Evolutionary conservation across 2,797 vertebrate genomes (phyloP).

Genomic region (Bovichtus diacanthus): DNA sequence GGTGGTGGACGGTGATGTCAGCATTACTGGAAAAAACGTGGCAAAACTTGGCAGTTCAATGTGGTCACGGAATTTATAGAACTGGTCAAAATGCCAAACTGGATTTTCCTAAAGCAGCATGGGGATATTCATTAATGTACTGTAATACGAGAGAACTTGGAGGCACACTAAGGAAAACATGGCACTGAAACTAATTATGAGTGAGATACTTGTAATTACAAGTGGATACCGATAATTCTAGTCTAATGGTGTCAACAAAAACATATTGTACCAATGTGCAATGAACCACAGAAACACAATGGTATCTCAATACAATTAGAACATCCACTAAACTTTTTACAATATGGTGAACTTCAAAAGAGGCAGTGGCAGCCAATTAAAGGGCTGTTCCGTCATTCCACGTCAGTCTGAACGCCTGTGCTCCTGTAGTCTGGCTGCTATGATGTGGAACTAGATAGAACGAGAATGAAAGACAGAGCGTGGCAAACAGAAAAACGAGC

Average conservation of each 20-base stretch:
- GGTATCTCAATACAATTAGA: constrained; percentile 6
- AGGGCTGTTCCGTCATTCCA: constrained; percentile 31
- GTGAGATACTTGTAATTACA: constrained; percentile 16
- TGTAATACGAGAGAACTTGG: constrained; percentile 46
- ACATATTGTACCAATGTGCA: not conserved
- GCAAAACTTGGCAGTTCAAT: not conserved
- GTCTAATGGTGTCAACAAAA: not conserved
- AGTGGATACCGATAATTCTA: not conserved
- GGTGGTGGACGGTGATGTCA: not conserved
- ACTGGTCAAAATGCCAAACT: constrained; percentile 41
- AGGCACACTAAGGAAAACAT: constrained; percentile 45
- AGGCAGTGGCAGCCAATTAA: constrained; percentile 25
- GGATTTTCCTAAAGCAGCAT: constrained; percentile 41
- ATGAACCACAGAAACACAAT: not conserved
- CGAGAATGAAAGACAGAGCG: constrained; percentile 48
- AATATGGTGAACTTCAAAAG: constrained; percentile 30
- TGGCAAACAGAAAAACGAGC: constrained; percentile 39
- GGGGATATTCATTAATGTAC: constrained; percentile 53
- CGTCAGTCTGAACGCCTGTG: constrained; percentile 38
- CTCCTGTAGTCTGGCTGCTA: constrained; percentile 24
- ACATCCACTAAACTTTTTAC: constrained; percentile 25
- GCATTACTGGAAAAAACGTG: not conserved
- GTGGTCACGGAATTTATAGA: not conserved
- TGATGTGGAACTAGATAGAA: constrained; percentile 38
- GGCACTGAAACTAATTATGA: constrained; percentile 56